Conservation (phyloP, 2,888 invertebrate genomes). For the Octonoba sinensis region DNA sequence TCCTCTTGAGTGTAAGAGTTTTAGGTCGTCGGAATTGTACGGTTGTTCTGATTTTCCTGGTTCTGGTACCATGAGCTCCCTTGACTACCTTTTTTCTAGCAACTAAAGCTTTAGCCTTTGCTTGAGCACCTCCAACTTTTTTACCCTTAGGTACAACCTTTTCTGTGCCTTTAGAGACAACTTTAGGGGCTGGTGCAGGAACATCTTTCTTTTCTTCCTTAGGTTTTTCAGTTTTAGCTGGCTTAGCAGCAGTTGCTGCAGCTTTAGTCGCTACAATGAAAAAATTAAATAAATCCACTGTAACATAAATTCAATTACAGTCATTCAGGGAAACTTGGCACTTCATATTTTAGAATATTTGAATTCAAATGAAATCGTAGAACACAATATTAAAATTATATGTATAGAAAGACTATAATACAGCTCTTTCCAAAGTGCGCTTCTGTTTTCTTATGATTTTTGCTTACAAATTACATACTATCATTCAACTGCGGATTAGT, state of each 20-base stretch:
- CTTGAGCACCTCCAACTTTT: conserved; percentile 17
- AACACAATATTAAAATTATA: too few relatives aligned
- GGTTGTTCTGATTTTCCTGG: conserved; percentile 91
- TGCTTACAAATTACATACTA: too few relatives aligned
- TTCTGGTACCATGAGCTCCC: conserved; percentile 89
- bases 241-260: conserved; percentile 31
- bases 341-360: too few relatives aligned
- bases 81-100: conserved; percentile 81
- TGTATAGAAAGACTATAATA: too few relatives aligned
- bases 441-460: too few relatives aligned
- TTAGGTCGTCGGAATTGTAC: conserved; percentile 96
- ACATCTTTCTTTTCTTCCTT: conserved; percentile 65
- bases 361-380: too few relatives aligned
- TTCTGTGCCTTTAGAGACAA: conserved; percentile 41
- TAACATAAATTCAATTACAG: too few relatives aligned
- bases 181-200: conserved; percentile 48
- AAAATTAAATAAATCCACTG: neutral
- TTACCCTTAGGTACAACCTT: conserved; percentile 56
- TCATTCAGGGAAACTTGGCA: too few relatives aligned
- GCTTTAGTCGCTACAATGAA: neutral
- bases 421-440: too few relatives aligned
- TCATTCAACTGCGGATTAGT: too few relatives aligned
- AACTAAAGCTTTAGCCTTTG: conserved; percentile 64
- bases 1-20: conserved; percentile 89
- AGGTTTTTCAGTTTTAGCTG: conserved; percentile 40